Conservation (phyloP, 2,888 invertebrate genomes). For the Synergus laeviventris region DNA sequence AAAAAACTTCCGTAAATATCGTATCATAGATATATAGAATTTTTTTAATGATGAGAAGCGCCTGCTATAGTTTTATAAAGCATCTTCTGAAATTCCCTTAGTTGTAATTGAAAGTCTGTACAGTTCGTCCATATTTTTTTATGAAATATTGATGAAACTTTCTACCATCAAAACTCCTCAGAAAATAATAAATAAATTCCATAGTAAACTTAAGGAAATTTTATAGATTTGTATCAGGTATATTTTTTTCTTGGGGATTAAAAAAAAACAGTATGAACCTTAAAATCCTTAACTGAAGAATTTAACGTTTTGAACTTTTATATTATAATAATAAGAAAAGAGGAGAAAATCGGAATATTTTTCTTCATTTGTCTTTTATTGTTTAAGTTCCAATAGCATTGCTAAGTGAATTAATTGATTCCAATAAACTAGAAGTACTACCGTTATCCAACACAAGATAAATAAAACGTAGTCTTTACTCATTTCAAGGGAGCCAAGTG, state of each 20-base stretch:
- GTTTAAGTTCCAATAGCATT: not conserved
- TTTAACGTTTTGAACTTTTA: not conserved
- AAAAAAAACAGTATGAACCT: not conserved
- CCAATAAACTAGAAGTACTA: constrained; percentile 17
- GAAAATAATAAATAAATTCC: not conserved
- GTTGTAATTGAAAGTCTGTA: too few species aligned
- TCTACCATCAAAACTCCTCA: not conserved
- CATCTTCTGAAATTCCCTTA: too few species aligned
- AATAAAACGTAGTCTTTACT: constrained; percentile 47
- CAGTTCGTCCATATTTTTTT: not conserved
- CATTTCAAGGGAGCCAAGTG: constrained; percentile 16
- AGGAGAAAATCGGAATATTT: not conserved
- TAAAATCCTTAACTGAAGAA: not conserved
- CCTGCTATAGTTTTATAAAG: too few species aligned
- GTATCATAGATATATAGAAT: too few species aligned
- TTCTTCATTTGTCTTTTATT: not conserved
- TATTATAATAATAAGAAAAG: not conserved
- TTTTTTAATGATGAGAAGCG: too few species aligned
- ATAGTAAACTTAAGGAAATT: not conserved
- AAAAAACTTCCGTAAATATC: not conserved
- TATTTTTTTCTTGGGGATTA: too few species aligned
- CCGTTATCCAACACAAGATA: constrained; percentile 42
- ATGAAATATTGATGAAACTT: not conserved
- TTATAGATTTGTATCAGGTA: too few species aligned
- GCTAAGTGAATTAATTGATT: not conserved